Evolutionary conservation across 2,888 invertebrate species (phyloP), one percentile per base, ranked within the genome.

Genomic region (Xiphydria camelus): DNA sequence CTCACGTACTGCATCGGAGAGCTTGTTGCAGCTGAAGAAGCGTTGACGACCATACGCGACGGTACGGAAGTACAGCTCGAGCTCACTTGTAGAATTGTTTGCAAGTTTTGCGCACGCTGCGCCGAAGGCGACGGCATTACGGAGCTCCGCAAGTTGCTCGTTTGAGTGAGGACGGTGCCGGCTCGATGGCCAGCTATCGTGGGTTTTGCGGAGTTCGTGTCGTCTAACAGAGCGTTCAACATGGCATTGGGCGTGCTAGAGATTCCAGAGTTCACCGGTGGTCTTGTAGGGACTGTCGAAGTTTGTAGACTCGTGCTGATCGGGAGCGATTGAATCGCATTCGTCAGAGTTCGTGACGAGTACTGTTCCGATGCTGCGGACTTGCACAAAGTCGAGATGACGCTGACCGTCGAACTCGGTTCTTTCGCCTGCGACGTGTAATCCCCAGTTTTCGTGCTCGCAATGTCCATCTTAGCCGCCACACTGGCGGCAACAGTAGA

Each of bases 341-440:
- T 78, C 2, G 67, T 40, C 12, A 60, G 62, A 17, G 61, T 57
- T 23, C 59, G 46, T 36, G 55, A 73, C n/a, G 33, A 32, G 15
- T 77, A 69, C 21, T 79, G 59, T 19, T 78, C 79, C 3, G 79
- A 75, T 31, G 78, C 14, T 76, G 78, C 22, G 77, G 78, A 49
- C 39, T 54, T 58, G 48, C 47, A 41, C 9, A 56, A 22, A 3
- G 53, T 46, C n/a, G 65, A 54, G 45, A 64, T 56, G 12, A 64
- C 51, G 33, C 62, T 74, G 55, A 80, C 79, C 6, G 62, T 52
- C 7, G 67, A 49, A 43, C 55, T 57, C 29, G 53, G 44, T 23
- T 64, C 64, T 51, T 65, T 65, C 7, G 52, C 41, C 35, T 61
- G 61, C 2, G 52, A 38, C 32, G 45, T 39, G 26, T 51, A 56